Percentiles rank a stretch among this genome's conserved stretches.
These are phyloP conservation scores for Morpho helenor DNA, from an alignment of 2,888 invertebrate genomes.

Conservation along the genomic window DNA sequence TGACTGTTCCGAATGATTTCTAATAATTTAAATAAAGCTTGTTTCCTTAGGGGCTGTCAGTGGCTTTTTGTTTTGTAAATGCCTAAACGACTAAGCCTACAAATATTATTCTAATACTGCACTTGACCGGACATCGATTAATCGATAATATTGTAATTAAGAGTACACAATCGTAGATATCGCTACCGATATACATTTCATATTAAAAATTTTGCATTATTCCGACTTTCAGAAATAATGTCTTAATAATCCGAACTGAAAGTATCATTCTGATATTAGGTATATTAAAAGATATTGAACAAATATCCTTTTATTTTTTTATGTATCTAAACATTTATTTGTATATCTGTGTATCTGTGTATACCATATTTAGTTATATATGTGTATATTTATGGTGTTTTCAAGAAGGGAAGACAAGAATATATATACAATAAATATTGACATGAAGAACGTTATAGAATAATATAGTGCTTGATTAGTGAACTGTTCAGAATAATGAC, in stretches of 20 bases:
- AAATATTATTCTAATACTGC: conserved; percentile 25
- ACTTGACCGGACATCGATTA: conserved; percentile 26
- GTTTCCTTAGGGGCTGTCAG: conserved; percentile 65
- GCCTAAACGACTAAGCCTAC: conserved; percentile 29
- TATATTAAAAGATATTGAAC: too few species aligned
- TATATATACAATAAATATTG: conserved; percentile 22
- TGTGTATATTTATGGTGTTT: conserved; percentile 19
- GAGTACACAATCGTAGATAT: conserved; percentile 8
- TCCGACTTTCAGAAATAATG: too few species aligned
- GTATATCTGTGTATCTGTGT: conserved; percentile 3
- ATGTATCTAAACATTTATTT: neutral
- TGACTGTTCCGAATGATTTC: conserved; percentile 61
- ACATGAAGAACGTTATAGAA: conserved; percentile 27
- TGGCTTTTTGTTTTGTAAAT: conserved; percentile 59
- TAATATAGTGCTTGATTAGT: conserved; percentile 30
- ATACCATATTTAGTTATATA: conserved; percentile 8
- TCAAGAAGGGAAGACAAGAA: conserved; percentile 13
- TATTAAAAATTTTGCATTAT: neutral
- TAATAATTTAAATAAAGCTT: conserved; percentile 56
- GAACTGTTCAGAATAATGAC: conserved; percentile 31
- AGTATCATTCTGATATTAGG: too few species aligned
- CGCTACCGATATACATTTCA: conserved; percentile 1
- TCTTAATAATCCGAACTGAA: too few species aligned
- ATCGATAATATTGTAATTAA: conserved; percentile 29
- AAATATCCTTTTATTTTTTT: conserved; percentile 2